phyloP scores from a whole-genome alignment of 2,888 invertebrate genomes.

The Periphyllus acericola region DNA sequence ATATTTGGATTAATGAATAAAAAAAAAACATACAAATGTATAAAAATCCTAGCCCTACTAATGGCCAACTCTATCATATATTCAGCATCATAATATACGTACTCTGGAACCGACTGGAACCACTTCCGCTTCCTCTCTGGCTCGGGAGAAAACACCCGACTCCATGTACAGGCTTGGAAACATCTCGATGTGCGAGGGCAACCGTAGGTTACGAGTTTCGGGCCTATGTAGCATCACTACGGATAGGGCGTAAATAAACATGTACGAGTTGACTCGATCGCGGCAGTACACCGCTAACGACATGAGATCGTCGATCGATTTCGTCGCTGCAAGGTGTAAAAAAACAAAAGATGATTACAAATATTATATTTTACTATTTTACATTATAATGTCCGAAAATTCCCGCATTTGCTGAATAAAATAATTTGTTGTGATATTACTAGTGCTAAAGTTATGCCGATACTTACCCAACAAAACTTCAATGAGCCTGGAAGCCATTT shows the following conservation, averaged over 20 bases:
- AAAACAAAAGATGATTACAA: not conserved
- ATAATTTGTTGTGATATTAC: not conserved
- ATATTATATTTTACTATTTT: not conserved
- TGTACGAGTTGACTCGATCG: conserved; percentile 80
- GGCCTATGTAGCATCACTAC: conserved; percentile 79
- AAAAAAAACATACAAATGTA: too few relatives aligned
- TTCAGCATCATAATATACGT: conserved; percentile 62
- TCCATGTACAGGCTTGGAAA: conserved; percentile 88
- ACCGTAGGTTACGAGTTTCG: conserved; percentile 76
- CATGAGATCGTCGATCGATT: conserved; percentile 76
- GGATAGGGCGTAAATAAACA: conserved; percentile 83
- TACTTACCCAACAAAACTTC: conserved; percentile 75
- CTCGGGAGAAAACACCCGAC: conserved; percentile 76
- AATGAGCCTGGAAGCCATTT: conserved; percentile 77
- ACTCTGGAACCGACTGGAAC: conserved; percentile 75
- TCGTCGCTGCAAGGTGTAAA: conserved; percentile 72
- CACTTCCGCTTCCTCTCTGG: conserved; percentile 76
- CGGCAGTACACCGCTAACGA: conserved; percentile 78
- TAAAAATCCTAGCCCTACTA: too few relatives aligned
- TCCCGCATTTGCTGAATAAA: too few relatives aligned
- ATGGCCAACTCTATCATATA: not conserved
- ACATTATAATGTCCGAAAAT: too few relatives aligned
- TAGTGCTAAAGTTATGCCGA: not conserved
- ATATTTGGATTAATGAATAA: too few relatives aligned
- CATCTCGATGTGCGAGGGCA: conserved; percentile 80